Evolutionary conservation across 2,888 invertebrate genomes (phyloP), one percentile per base, ranked within the genome.

Genomic region (Microplitis manilae): DNA sequence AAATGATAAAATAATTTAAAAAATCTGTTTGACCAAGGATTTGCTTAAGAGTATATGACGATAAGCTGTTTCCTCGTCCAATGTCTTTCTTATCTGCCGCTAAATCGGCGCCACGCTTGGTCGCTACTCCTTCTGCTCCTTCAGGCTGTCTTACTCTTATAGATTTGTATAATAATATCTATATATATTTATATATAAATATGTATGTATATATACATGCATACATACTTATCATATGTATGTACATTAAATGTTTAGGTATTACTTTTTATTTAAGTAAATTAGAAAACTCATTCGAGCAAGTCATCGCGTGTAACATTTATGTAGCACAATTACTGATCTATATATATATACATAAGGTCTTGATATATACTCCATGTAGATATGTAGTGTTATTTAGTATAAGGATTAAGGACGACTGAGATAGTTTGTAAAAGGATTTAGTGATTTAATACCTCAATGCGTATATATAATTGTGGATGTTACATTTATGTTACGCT

Each of bases 211-310:
- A 30, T 30, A 30, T 30, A 30, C 30, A 30, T 30, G 30, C 30
- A 30, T 30, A 30, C 30, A 30, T 30, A 30, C 30, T 30, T 70
- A 67, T 38, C 72, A 77, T 75, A 79, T 79, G 70, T 70, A 15
- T n/a, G 6, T 70, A 59, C 20, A 30, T 70, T 13, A 70, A 41
- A 60, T 30, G 6, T 70, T 30, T 8, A 17, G 62, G 15, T n/a
- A 41, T 62, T 68, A 62, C 60, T 75, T 68, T 61, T 69, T 74
- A 50, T 65, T 67, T 65, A 75, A 73, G 78, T 78, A 79, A 80
- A 80, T 80, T 79, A 79, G 78, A 80, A 80, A 80, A 79, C 78
- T 78, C 79, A 80, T 80, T 80, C 73, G 75, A 68, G 79, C 77
- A 73, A 80, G 67, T 79, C 72, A 64, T 73, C 75, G 79, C 68